A percentile compares a stretch with the other conserved stretches of the same genome.
Evolutionary conservation across 2,888 invertebrate genomes (phyloP).

Genomic region (Epinotia ramella): DNA sequence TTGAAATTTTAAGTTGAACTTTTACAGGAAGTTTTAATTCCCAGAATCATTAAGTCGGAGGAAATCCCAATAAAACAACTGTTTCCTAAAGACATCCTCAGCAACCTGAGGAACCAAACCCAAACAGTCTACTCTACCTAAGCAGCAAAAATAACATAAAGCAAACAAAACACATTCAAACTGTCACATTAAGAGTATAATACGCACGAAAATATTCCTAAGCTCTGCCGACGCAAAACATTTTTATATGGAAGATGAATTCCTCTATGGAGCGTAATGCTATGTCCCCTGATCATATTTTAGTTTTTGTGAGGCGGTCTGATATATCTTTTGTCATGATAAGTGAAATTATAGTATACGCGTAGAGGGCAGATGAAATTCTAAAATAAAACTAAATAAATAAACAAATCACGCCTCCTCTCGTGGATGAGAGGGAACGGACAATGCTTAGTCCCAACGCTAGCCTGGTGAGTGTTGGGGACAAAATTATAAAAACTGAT

Average conservation of each 20-base stretch:
- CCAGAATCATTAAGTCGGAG: not conserved
- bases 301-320: slow-evolving; percentile 54
- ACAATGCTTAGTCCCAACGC: no score
- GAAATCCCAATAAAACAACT: not conserved
- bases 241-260: slow-evolving; percentile 50
- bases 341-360: slow-evolving; percentile 42
- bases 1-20: no score
- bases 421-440: no score
- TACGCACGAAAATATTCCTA: slow-evolving; percentile 72
- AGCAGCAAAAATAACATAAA: slow-evolving; percentile 56
- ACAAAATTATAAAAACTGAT: no score
- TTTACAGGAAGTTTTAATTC: not conserved
- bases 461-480: no score
- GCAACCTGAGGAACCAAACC: slow-evolving; percentile 2
- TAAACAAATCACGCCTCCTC: no score
- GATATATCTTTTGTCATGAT: slow-evolving; percentile 54
- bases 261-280: slow-evolving; percentile 55
- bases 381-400: no score
- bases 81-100: not conserved
- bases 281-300: slow-evolving; percentile 60
- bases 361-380: not conserved
- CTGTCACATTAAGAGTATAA: slow-evolving; percentile 78
- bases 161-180: slow-evolving; percentile 67
- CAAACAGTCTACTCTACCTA: slow-evolving; percentile 47
- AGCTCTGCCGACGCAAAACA: slow-evolving; percentile 68